A percentile compares a stretch with the other conserved stretches of the same genome.
Conservation (phyloP, 1,140 invertebrate genomes). For the Drosophila triauraria region DNA sequence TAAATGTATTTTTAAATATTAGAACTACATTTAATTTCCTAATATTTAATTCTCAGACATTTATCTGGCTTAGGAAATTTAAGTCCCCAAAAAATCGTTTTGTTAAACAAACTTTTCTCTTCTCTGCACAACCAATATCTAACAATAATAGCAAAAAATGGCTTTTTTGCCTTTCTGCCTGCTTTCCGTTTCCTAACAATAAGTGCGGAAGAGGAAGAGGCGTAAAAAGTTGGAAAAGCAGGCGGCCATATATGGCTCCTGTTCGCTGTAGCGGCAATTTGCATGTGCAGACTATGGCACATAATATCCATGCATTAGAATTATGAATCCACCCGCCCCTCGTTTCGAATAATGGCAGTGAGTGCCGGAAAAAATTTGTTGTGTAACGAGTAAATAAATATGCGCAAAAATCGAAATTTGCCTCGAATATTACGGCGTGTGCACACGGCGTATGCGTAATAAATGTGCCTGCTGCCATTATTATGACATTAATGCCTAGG, state of each 20-base stretch:
- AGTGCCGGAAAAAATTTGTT: constrained; percentile 44
- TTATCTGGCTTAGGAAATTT: not conserved
- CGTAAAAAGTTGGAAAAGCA: constrained; percentile 10
- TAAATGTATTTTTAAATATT: no score
- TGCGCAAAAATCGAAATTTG: constrained; percentile 60
- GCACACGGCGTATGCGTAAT: constrained; percentile 78
- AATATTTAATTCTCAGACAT: not conserved
- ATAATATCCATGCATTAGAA: constrained; percentile 81
- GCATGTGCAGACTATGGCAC: constrained; percentile 73
- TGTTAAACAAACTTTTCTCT: not conserved
- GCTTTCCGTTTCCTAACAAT: constrained; percentile 74
- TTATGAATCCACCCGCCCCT: constrained; percentile 54
- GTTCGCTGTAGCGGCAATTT: constrained; percentile 62
- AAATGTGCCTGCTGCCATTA: constrained; percentile 65
- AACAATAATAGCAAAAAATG: constrained; percentile 77
- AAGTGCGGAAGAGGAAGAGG: constrained; percentile 30
- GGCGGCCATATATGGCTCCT: constrained; percentile 29
- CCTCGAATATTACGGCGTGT: constrained; percentile 40
- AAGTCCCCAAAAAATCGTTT: not conserved
- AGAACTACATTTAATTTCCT: no score
- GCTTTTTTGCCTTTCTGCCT: constrained; percentile 39
- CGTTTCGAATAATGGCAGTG: constrained; percentile 60
- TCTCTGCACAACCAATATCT: constrained; percentile 56
- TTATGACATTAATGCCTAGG: constrained; percentile 67
- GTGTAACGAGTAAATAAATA: constrained; percentile 55